Conservation (phyloP, 2,113 vertebrate species). For the Eclectus roratus region DNA sequence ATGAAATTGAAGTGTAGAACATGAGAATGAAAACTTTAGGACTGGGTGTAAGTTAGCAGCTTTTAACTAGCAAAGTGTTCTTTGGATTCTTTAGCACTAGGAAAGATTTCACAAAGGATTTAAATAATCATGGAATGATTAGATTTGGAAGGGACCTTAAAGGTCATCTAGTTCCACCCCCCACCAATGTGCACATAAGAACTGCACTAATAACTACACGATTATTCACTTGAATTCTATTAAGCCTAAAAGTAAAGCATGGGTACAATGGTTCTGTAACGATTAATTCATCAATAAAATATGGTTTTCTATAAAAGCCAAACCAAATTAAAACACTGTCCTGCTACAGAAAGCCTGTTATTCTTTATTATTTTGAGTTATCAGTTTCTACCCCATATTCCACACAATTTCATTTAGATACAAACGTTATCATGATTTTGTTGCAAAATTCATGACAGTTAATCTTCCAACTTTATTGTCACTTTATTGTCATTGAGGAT, state of each 20-base stretch:
- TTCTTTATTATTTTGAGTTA: background rate
- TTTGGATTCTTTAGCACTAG: background rate
- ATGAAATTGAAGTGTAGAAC: background rate
- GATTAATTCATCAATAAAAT: background rate
- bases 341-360: background rate
- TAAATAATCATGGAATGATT: background rate
- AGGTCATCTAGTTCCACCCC: background rate
- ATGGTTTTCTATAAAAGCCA: background rate
- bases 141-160: background rate
- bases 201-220: background rate
- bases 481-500: background rate
- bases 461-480: background rate
- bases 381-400: background rate
- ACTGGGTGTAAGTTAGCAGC: background rate
- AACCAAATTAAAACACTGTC: background rate
- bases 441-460: background rate
- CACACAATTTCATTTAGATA: background rate
- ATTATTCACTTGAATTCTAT: background rate
- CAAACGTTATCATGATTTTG: background rate
- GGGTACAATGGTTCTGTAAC: background rate
- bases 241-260: background rate
- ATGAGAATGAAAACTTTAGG: background rate
- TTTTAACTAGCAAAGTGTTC: background rate
- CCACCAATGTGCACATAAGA: background rate
- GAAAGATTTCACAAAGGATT: background rate